These are phyloP conservation scores for Azemiops feae DNA, from an alignment of 2,113 vertebrate genomes.

Conservation along the genomic window DNA sequence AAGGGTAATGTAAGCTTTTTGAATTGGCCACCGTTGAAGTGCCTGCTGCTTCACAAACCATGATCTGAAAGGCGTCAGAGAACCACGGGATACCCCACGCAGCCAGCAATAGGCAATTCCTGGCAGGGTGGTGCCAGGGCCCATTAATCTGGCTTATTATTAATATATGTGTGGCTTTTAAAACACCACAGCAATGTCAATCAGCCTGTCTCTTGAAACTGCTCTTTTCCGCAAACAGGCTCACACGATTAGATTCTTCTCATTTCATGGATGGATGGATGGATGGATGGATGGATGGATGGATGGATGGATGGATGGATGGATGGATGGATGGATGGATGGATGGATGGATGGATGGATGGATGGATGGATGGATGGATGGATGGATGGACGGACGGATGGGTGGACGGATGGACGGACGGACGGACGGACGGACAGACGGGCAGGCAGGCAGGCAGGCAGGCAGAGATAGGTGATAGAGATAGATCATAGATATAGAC, in stretches of 20 bases:
- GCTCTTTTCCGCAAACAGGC: slow-evolving; percentile 71
- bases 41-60: slow-evolving; percentile 23
- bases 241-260: slow-evolving; percentile 78
- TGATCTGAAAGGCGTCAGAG: slow-evolving; percentile 21
- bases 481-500: too few species aligned
- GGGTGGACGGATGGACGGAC: too few species aligned
- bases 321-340: too few species aligned
- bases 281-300: too few species aligned
- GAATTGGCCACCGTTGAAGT: slow-evolving; percentile 44
- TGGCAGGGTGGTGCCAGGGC: slow-evolving; percentile 44
- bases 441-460: too few species aligned
- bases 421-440: too few species aligned
- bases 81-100: slow-evolving; percentile 29
- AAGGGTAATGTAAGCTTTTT: slow-evolving; percentile 22
- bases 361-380: too few species aligned
- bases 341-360: too few species aligned
- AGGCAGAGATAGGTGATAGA: too few species aligned
- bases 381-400: too few species aligned
- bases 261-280: slow-evolving; percentile 60
- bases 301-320: too few species aligned
- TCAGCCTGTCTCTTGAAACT: slow-evolving; percentile 55
- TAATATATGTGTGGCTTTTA: slow-evolving; percentile 57
- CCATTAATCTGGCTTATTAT: slow-evolving; percentile 58
- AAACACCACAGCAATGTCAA: slow-evolving; percentile 49
- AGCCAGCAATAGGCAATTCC: slow-evolving; percentile 53